These are phyloP conservation scores for Patiria pectinifera DNA, from an alignment of 53 echinoderm and acorn worm genomes.

Conservation along the genomic window DNA sequence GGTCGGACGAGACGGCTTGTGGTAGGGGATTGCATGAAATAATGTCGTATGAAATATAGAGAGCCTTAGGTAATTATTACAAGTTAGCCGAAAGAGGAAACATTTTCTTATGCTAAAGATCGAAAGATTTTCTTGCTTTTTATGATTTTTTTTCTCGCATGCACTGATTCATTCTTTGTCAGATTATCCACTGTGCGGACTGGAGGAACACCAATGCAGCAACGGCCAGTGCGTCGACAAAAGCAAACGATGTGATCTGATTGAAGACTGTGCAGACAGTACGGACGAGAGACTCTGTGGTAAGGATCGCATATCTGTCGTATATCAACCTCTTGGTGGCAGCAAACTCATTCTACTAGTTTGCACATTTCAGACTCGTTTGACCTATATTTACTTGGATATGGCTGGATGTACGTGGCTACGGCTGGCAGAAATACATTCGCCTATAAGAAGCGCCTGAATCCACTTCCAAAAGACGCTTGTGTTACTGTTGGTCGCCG, in stretches of 20 bases:
- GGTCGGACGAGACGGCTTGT: conserved; percentile 77
- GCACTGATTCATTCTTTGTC: not conserved
- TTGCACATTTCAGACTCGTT: not conserved
- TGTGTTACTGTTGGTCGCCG: too few relatives aligned
- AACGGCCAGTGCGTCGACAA: conserved; percentile 66
- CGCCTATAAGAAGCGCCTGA: too few relatives aligned
- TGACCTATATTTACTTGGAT: too few relatives aligned
- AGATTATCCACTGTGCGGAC: conserved; percentile 66
- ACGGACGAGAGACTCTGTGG: conserved; percentile 84
- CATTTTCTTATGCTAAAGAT: too few relatives aligned
- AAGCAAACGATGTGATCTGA: conserved; percentile 69
- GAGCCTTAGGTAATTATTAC: not conserved
- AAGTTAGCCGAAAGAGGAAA: too few relatives aligned
- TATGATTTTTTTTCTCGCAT: too few relatives aligned
- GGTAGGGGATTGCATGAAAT: conserved; percentile 49
- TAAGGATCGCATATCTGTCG: conserved; percentile 23
- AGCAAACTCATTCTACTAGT: not conserved
- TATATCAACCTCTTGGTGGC: not conserved
- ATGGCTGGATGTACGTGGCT: too few relatives aligned
- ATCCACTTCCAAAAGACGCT: too few relatives aligned
- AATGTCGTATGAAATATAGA: not conserved
- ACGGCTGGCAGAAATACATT: not conserved
- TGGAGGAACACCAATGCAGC: conserved; percentile 30
- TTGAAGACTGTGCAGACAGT: conserved; percentile 71
- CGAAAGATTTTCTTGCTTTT: too few relatives aligned